Evolutionary conservation across 2,797 vertebrate species (phyloP).

Genomic region (Acanthurus tractus): DNA sequence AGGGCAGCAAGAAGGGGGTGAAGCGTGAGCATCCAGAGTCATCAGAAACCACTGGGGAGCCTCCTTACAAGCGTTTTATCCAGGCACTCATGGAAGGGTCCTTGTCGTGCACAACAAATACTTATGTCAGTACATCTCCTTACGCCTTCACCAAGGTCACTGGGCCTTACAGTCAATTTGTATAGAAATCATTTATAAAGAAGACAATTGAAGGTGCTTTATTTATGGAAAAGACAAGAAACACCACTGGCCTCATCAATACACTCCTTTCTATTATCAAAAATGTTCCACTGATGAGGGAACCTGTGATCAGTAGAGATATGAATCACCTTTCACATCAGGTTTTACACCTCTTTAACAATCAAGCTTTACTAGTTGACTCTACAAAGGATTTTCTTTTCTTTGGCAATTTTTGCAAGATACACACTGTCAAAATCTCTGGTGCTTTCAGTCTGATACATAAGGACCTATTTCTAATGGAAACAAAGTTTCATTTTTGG

Average conservation of each 20-base stretch:
- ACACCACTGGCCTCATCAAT: conserved; percentile 74
- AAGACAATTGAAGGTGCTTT: conserved; percentile 79
- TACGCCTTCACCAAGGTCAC: conserved; percentile 99
- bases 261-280: conserved; percentile 73
- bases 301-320: conserved; percentile 64
- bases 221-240: conserved; percentile 68
- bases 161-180: conserved; percentile 96
- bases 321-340: conserved; percentile 65
- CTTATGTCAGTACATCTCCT: conserved; percentile 93
- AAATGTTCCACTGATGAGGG: conserved; percentile 79
- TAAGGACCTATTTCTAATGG: conserved; percentile 89
- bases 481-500: conserved; percentile 84
- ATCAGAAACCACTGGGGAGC: conserved; percentile 86
- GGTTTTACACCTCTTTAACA: conserved; percentile 75
- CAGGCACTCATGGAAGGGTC: conserved; percentile 91
- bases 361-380: conserved; percentile 84
- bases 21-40: conserved; percentile 92
- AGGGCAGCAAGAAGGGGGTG: conserved; percentile 91
- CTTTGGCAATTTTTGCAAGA: conserved; percentile 79
- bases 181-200: conserved; percentile 80
- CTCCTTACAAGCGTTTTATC: conserved; percentile 93
- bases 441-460: conserved; percentile 92
- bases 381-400: conserved; percentile 86
- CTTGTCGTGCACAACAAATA: conserved; percentile 93
- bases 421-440: conserved; percentile 83